A percentile compares a stretch with the other conserved stretches of the same genome.
Evolutionary conservation across 2,888 invertebrate genomes (phyloP).

Genomic region (Heliconius ethilla): DNA sequence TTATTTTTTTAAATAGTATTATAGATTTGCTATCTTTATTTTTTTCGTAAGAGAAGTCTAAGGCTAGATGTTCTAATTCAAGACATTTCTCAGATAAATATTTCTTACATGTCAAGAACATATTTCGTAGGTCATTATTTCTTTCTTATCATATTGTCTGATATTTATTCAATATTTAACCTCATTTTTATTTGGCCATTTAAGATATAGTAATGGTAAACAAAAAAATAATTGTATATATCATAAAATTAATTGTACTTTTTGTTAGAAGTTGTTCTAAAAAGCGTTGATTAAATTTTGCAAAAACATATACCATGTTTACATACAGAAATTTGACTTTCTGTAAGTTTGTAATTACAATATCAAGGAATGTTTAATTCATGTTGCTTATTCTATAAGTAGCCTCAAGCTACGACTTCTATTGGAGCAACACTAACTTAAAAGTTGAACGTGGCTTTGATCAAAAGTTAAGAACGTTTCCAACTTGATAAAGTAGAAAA

Average conservation of each 20-base stretch:
- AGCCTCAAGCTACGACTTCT: constrained; percentile 9
- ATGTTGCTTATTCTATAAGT: constrained; percentile 13
- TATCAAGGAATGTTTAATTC: constrained; percentile 4
- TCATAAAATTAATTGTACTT: not conserved
- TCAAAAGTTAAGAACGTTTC: constrained; percentile 18
- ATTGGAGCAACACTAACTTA: constrained; percentile 20
- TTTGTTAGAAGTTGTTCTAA: not conserved
- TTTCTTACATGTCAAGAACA: not conserved
- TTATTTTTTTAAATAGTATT: not conserved
- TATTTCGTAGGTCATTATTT: not conserved
- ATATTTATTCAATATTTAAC: not conserved
- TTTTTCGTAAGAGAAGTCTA: not conserved
- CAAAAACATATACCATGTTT: not conserved
- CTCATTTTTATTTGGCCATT: not conserved
- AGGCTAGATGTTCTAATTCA: not conserved
- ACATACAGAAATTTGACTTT: not conserved
- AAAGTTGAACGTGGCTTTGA: constrained; percentile 22
- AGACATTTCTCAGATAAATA: not conserved
- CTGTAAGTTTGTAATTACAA: not conserved
- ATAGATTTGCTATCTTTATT: too few species aligned
- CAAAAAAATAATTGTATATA: not conserved
- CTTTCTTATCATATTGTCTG: not conserved
- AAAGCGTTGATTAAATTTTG: not conserved
- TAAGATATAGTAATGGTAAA: not conserved
- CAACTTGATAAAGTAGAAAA: constrained; percentile 17